These are phyloP conservation scores for Heliocidaris tuberculata DNA, from an alignment of 35 echinoderm and acorn worm species.

Conservation along the genomic window DNA sequence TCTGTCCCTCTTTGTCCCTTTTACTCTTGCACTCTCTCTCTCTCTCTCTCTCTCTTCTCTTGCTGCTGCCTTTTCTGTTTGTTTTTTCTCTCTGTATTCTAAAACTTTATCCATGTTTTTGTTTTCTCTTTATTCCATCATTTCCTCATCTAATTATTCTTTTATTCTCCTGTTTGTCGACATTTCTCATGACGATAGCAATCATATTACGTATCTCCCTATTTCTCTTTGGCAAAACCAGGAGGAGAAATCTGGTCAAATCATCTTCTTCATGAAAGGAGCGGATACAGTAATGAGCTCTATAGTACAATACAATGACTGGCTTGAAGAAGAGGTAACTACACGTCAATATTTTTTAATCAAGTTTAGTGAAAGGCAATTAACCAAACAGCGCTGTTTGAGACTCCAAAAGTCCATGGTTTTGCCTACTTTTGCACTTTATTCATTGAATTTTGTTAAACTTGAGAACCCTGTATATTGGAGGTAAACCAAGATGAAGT, in stretches of 20 bases:
- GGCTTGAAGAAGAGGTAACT: conserved; percentile 97
- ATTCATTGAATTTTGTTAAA: no score
- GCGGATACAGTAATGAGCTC: conserved; percentile 91
- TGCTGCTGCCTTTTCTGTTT: background rate
- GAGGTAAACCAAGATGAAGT: no score
- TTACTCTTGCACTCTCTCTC: background rate
- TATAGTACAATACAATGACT: conserved; percentile 98
- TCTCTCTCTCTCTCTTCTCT: background rate
- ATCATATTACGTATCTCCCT: background rate
- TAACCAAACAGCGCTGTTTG: no score
- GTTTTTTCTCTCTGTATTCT: no score
- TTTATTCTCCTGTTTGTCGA: background rate
- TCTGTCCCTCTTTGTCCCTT: background rate
- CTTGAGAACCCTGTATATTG: no score
- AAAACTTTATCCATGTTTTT: no score
- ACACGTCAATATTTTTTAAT: background rate
- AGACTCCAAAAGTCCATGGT: no score
- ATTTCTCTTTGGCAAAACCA: background rate
- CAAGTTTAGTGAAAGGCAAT: no score
- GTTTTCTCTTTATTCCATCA: background rate
- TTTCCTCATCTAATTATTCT: background rate
- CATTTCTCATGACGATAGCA: background rate
- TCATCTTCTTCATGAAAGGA: conserved; percentile 96
- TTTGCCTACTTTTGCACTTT: no score
- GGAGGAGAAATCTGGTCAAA: conserved; percentile 86